A percentile compares a stretch with the other conserved stretches of the same genome.
Conservation (phyloP, 2,113 vertebrate species). For the Mellivora capensis region DNA sequence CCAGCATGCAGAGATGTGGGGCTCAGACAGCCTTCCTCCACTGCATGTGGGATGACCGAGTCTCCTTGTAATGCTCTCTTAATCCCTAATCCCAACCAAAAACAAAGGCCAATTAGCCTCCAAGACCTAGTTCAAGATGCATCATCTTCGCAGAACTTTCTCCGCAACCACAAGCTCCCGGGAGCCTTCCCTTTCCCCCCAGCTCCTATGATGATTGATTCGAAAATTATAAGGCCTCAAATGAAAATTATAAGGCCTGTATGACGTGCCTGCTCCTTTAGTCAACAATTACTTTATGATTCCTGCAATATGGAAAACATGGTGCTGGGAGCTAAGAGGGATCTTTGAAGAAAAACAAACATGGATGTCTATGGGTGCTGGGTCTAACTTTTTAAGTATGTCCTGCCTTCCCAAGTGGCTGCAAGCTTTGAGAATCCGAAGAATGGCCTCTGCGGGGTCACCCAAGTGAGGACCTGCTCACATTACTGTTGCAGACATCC, state of each 20-base stretch:
- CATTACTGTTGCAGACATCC: rapidly evolving
- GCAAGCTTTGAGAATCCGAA: neutral
- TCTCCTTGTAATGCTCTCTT: neutral
- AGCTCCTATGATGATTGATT: neutral
- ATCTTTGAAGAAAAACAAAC: neutral
- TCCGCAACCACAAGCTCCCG: neutral
- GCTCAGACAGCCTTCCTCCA: too few relatives aligned
- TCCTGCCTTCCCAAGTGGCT: neutral
- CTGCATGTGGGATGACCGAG: neutral
- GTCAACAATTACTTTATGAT: neutral
- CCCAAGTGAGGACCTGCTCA: neutral
- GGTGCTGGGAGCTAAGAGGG: neutral
- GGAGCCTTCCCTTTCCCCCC: neutral
- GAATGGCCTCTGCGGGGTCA: rapidly evolving
- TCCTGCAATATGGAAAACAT: neutral
- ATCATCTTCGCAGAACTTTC: neutral
- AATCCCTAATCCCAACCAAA: neutral
- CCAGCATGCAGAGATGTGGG: neutral
- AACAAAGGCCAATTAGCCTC: neutral
- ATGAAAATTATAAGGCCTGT: neutral
- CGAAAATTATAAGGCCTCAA: neutral
- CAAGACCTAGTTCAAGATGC: neutral
- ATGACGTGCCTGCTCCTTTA: neutral
- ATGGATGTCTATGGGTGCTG: neutral
- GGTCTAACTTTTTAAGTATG: neutral